These are phyloP conservation scores for Hypomecis punctinalis DNA, from an alignment of 2,888 invertebrate genomes.

Conservation along the genomic window DNA sequence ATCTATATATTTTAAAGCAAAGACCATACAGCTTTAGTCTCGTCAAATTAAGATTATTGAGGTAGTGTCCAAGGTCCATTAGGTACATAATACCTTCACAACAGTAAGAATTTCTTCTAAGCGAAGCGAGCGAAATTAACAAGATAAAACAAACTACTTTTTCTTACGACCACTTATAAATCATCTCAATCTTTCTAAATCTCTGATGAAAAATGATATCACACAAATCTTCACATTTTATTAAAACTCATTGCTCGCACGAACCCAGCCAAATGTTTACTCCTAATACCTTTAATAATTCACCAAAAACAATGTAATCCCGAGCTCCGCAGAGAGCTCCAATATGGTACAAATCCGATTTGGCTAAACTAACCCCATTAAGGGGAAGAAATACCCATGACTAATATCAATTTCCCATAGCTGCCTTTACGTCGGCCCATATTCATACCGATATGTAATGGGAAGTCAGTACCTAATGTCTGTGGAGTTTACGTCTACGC, in stretches of 20 bases:
- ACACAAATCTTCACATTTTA: neutral
- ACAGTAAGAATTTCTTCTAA: too few species aligned
- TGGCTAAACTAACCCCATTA: slow-evolving; percentile 37
- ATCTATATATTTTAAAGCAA: too few species aligned
- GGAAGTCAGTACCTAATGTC: slow-evolving; percentile 5
- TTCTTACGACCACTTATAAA: too few species aligned
- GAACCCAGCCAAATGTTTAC: neutral
- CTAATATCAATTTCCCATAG: slow-evolving; percentile 38
- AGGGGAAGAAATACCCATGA: slow-evolving; percentile 33
- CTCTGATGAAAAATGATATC: too few species aligned
- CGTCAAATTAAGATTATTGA: too few species aligned
- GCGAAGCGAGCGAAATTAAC: too few species aligned
- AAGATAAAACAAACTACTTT: too few species aligned
- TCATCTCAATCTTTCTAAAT: too few species aligned
- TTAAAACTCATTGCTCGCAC: neutral
- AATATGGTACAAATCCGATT: slow-evolving; percentile 29
- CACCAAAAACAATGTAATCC: slow-evolving; percentile 16
- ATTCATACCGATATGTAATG: slow-evolving; percentile 2
- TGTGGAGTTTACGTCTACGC: too few species aligned
- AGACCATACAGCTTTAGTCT: too few species aligned
- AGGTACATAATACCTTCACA: too few species aligned
- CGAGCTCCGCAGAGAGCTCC: slow-evolving; percentile 11
- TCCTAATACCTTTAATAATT: slow-evolving; percentile 11
- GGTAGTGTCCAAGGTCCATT: too few species aligned
- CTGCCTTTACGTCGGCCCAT: slow-evolving; percentile 12